These are phyloP conservation scores for Cossypha niveicapilla DNA, from an alignment of 2,797 vertebrate genomes.

Conservation along the genomic window DNA sequence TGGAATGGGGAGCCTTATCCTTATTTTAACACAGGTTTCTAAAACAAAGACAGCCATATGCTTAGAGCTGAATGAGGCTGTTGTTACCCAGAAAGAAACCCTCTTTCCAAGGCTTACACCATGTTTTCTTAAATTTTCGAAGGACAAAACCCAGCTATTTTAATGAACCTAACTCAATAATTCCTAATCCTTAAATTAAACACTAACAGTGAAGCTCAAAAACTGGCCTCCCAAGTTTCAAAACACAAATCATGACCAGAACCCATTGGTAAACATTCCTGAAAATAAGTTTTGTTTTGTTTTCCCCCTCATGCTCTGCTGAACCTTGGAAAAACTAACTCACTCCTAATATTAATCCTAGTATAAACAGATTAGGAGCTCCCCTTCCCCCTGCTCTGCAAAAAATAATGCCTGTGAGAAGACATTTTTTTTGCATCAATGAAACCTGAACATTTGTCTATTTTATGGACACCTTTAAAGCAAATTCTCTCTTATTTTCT, in stretches of 20 bases:
- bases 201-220: conserved; percentile 67
- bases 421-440: neutral
- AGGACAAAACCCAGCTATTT: conserved; percentile 63
- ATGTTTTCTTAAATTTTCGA: conserved; percentile 63
- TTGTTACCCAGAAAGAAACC: conserved; percentile 50
- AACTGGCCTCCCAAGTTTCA: conserved; percentile 73
- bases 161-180: conserved; percentile 72
- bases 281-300: conserved; percentile 69
- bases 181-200: conserved; percentile 80
- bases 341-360: conserved; percentile 63
- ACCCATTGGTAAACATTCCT: conserved; percentile 73
- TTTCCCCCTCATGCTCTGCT: conserved; percentile 57
- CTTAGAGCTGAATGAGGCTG: conserved; percentile 40
- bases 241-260: conserved; percentile 75
- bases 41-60: conserved; percentile 60
- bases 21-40: conserved; percentile 41
- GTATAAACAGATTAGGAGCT: conserved; percentile 58
- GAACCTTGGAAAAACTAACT: conserved; percentile 61
- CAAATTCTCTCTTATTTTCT: neutral
- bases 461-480: neutral
- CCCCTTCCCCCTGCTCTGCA: conserved; percentile 17
- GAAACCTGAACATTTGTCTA: neutral
- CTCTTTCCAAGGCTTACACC: conserved; percentile 44
- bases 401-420: conserved; percentile 44
- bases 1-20: neutral